These are phyloP conservation scores for Dicaeum eximium DNA, from an alignment of 2,113 vertebrate genomes.

Conservation along the genomic window DNA sequence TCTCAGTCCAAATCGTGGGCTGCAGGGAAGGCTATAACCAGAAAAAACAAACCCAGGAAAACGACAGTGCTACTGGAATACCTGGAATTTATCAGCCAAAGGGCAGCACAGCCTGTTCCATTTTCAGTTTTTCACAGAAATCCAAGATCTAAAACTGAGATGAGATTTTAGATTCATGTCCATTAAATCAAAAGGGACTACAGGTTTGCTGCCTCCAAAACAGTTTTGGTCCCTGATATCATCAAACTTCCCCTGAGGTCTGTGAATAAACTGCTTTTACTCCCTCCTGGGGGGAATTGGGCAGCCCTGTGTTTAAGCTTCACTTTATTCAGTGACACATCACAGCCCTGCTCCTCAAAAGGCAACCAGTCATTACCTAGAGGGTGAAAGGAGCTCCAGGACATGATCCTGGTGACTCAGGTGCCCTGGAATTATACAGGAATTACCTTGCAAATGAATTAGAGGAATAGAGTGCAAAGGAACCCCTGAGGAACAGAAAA, in stretches of 20 bases:
- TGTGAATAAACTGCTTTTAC: background rate
- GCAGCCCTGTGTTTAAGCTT: background rate
- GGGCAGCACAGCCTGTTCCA: background rate
- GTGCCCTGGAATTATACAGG: background rate
- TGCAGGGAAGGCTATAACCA: background rate
- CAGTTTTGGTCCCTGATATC: background rate
- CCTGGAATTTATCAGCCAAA: background rate
- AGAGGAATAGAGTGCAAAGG: background rate
- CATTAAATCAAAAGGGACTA: background rate
- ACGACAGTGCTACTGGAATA: background rate
- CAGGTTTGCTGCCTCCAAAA: background rate
- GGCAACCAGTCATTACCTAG: background rate
- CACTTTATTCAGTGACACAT: background rate
- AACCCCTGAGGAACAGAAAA: background rate
- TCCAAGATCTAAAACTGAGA: accelerated
- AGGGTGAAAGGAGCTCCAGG: background rate
- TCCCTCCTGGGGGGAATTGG: background rate
- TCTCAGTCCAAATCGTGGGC: background rate
- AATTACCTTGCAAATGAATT: background rate
- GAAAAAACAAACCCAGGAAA: background rate
- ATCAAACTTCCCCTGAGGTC: background rate
- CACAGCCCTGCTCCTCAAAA: background rate
- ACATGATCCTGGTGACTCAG: background rate
- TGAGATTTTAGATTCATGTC: background rate
- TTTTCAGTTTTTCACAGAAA: background rate